Base-by-base conservation (phyloP, 2,888 invertebrate genomes). In the Dorcus parallelipipedus region DNA sequence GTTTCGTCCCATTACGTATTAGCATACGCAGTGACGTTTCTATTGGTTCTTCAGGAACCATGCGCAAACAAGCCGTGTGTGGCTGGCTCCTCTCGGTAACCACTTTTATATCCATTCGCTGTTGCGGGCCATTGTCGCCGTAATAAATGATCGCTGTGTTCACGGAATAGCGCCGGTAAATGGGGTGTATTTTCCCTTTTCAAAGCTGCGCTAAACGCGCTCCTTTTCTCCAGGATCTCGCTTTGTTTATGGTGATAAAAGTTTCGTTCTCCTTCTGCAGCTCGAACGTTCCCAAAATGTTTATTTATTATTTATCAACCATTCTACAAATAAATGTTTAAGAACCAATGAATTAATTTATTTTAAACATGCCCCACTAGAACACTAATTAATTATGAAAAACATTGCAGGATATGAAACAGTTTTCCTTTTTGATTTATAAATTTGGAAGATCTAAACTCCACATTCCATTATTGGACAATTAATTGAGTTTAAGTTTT, bases 101-200 rank as follows among this genome's bases (percentile, higher is more conserved):
- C 63, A 65, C 65, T 69, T 68, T 71, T 69, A 68, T 66, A 69
- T 65, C 70, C 64, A 69, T 70, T 69, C 68, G 69, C 70, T 66
- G 67, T 69, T 69, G 72, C 71, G 66, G 66, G 64, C 72, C 67
- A 73, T 73, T 73, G 73, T 72, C 71, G 66, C 67, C 64, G 67
- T 71, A 70, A 73, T 73, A 73, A 73, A 73, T 72, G 73, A 71
- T 73, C 67, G 63, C 69, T 70, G 68, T 70, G 66, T 67, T 67
- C 59, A 62, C 60, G 69, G 69, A 69, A 70, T 70, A 67, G 68
- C 65, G 63, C 64, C 57, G 58, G 55, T 55, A 71, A 72, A 73
- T 72, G 71, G 70, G 68, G 67, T 70, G 69, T 70, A 71, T 70
- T 69, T 70, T 69, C 66, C 26, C 64, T 49, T 58, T 53, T 53